Conservation (phyloP, 2,888 invertebrate species). For the Sminthurides aquaticus region DNA sequence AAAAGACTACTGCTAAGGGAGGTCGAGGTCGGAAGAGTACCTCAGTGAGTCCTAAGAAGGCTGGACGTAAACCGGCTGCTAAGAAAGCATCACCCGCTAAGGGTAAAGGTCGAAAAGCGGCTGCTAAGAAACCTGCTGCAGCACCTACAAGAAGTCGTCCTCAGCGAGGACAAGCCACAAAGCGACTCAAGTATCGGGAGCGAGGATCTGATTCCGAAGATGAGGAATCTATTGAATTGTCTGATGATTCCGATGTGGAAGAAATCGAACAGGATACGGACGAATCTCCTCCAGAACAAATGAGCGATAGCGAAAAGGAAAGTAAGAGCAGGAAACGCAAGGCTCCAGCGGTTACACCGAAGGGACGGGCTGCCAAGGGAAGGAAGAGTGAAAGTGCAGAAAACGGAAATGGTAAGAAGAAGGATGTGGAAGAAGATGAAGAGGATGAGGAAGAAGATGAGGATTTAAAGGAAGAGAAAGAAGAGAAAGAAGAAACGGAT, state of each 20-base stretch:
- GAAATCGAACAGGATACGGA: conserved; percentile 10
- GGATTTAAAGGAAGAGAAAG: conserved; percentile 5
- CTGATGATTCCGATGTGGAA: conserved; percentile 11
- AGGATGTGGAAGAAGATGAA: conserved; percentile 16
- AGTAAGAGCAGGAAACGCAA: conserved; percentile 11
- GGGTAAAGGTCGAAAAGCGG: conserved; percentile 20
- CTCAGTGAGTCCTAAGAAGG: conserved; percentile 25
- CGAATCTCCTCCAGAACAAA: conserved; percentile 2
- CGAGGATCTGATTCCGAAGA: conserved; percentile 27
- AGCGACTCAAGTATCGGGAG: conserved; percentile 16
- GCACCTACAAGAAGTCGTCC: conserved; percentile 25
- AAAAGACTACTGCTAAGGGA: conserved; percentile 3
- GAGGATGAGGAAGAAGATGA: conserved; percentile 15
- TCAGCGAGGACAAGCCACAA: conserved; percentile 26
- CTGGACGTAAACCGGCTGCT: conserved; percentile 10
- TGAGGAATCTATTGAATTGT: conserved; percentile 20
- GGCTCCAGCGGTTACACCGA: conserved; percentile 4
- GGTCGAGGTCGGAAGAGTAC: background rate
- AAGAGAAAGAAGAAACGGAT: conserved; percentile 12
- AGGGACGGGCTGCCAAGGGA: conserved; percentile 4
- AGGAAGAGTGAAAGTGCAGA: conserved; percentile 5
- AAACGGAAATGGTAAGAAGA: conserved; percentile 11
- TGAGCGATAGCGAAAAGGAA: conserved; percentile 5
- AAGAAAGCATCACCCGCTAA: conserved; percentile 20
- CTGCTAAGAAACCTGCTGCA: conserved; percentile 20